Evolutionary conservation across 2,888 invertebrate species (phyloP).

Genomic region (Flexamia atlantica): DNA sequence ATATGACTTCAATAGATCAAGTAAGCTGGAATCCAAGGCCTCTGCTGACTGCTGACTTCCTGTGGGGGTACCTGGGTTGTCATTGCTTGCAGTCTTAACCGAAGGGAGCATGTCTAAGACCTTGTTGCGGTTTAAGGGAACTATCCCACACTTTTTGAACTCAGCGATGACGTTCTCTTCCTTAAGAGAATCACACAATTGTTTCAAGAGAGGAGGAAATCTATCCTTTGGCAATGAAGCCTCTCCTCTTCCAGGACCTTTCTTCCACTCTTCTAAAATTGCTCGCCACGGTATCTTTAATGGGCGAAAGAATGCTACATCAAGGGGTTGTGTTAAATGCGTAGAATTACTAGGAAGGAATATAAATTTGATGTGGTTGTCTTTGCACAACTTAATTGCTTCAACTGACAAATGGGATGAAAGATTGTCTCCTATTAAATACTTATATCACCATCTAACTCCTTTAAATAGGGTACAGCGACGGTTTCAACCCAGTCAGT

Average conservation of each 20-base stretch:
- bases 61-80: neutral
- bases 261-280: constrained; percentile 66
- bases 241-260: constrained; percentile 51
- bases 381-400: constrained; percentile 68
- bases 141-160: too few species aligned
- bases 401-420: constrained; percentile 61
- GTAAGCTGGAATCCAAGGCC: neutral
- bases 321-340: constrained; percentile 71
- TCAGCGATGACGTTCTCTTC: constrained; percentile 57
- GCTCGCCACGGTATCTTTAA: constrained; percentile 70
- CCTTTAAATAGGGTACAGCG: constrained; percentile 69
- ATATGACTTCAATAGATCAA: neutral
- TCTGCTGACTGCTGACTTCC: neutral
- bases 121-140: too few species aligned
- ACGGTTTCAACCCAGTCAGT: constrained; percentile 71
- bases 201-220: constrained; percentile 6
- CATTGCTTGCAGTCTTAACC: too few species aligned
- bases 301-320: constrained; percentile 70
- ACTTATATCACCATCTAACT: constrained; percentile 66
- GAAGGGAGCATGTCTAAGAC: too few species aligned
- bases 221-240: constrained; percentile 59
- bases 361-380: constrained; percentile 72
- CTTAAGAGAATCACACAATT: constrained; percentile 26
- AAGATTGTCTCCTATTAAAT: constrained; percentile 73
- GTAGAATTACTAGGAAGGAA: constrained; percentile 72